These are phyloP conservation scores for Tyto alba DNA, from an alignment of 2,113 vertebrate species.

Conservation along the genomic window DNA sequence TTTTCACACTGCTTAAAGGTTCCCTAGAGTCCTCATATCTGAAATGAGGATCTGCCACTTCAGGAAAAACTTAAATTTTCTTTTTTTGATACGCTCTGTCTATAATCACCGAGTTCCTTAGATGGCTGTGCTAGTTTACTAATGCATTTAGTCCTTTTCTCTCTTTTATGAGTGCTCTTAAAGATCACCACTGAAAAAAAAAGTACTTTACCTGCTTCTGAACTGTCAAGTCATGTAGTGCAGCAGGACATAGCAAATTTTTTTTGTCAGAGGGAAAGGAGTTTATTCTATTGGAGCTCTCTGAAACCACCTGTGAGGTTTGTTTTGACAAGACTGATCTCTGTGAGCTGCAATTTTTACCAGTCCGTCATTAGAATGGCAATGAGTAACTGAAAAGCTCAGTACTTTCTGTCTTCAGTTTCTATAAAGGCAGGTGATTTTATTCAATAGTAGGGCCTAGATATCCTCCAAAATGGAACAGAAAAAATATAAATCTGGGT, in stretches of 20 bases:
- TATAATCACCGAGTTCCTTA: background rate
- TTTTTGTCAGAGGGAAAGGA: background rate
- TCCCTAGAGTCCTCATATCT: background rate
- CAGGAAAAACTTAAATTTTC: background rate
- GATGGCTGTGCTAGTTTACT: background rate
- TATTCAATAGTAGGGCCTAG: background rate
- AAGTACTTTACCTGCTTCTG: background rate
- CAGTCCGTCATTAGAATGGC: background rate
- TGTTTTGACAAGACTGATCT: background rate
- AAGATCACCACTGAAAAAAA: background rate
- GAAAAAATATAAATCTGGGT: background rate
- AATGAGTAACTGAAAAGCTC: background rate
- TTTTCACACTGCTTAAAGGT: background rate
- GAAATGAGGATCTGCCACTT: background rate
- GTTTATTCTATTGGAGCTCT: background rate
- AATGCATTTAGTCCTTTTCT: background rate
- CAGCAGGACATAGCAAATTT: background rate
- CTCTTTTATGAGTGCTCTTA: background rate
- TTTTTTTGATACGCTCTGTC: background rate
- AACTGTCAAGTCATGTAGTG: background rate
- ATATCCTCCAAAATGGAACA: background rate
- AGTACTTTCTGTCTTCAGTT: background rate
- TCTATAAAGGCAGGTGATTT: background rate
- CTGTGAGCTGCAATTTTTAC: background rate
- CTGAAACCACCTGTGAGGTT: background rate